These are phyloP conservation scores for Drosophila rellima DNA, from an alignment of 2,888 invertebrate genomes.

Conservation along the genomic window DNA sequence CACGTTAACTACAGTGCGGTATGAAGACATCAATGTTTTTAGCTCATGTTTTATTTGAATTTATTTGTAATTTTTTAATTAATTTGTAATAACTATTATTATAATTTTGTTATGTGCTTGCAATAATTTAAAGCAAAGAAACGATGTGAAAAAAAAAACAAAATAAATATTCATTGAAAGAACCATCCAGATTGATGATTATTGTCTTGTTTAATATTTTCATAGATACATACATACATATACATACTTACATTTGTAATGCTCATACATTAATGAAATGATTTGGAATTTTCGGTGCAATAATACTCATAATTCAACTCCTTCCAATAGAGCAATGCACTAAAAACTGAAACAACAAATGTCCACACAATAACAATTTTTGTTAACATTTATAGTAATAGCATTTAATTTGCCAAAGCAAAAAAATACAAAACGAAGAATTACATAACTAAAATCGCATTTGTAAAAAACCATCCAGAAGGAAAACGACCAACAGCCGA, in stretches of 20 bases:
- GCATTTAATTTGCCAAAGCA: conserved; percentile 61
- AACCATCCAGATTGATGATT: conserved; percentile 20
- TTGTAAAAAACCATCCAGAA: conserved; percentile 69
- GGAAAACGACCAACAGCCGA: conserved; percentile 69
- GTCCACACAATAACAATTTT: conserved; percentile 41
- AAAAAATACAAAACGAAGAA: conserved; percentile 15
- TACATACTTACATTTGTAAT: not conserved
- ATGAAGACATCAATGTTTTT: conserved; percentile 73
- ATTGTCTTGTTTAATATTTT: conserved; percentile 35
- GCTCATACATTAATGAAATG: conserved; percentile 21
- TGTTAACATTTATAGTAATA: conserved; percentile 47
- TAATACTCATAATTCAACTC: conserved; percentile 51
- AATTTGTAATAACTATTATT: conserved; percentile 66
- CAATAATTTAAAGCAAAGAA: conserved; percentile 69
- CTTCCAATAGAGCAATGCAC: conserved; percentile 69
- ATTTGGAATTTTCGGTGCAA: conserved; percentile 33
- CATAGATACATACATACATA: conserved; percentile 3
- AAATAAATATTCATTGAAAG: conserved; percentile 61
- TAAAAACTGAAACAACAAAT: conserved; percentile 23
- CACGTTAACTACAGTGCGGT: conserved; percentile 61
- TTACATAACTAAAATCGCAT: conserved; percentile 31
- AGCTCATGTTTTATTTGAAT: conserved; percentile 81
- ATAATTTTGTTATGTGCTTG: conserved; percentile 76
- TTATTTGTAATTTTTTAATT: conserved; percentile 79
- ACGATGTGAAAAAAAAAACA: conserved; percentile 46